Evolutionary conservation across 2,113 vertebrate species (phyloP).

Genomic region (Oophaga pumilio): DNA sequence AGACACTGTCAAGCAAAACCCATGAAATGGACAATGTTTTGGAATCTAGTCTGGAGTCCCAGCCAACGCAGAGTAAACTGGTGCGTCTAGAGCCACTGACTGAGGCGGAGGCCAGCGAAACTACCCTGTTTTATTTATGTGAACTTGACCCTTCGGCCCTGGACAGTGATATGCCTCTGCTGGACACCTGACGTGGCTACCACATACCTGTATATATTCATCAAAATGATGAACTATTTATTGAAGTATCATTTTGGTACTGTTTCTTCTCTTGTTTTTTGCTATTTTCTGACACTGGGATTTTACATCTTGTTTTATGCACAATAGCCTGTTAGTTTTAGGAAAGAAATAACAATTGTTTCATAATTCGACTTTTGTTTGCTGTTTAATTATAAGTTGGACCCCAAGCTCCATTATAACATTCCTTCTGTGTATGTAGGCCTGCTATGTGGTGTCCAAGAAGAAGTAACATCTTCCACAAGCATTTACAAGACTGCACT

Average conservation of each 20-base stretch:
- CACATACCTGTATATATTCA: slow-evolving; percentile 74
- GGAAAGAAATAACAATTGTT: neutral
- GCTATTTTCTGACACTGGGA: neutral
- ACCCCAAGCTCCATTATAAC: neutral
- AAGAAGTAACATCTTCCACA: neutral
- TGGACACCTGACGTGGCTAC: slow-evolving; percentile 71
- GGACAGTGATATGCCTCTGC: slow-evolving; percentile 74
- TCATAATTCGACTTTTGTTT: slow-evolving; percentile 9
- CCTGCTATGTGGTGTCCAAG: slow-evolving; percentile 8
- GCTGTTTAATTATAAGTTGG: neutral
- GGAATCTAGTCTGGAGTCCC: slow-evolving; percentile 71
- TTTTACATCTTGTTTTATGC: neutral
- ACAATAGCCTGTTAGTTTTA: slow-evolving; percentile 11
- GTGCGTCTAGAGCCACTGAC: slow-evolving; percentile 91
- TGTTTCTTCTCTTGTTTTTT: slow-evolving; percentile 69
- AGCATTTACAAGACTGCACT: slow-evolving; percentile 20
- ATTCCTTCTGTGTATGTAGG: slow-evolving; percentile 19
- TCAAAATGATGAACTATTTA: slow-evolving; percentile 84
- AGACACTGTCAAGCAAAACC: slow-evolving; percentile 63
- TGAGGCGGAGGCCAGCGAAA: slow-evolving; percentile 87
- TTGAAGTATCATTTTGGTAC: slow-evolving; percentile 78
- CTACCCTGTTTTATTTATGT: slow-evolving; percentile 91
- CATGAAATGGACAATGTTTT: slow-evolving; percentile 78
- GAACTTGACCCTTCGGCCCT: slow-evolving; percentile 81
- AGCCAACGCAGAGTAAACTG: slow-evolving; percentile 80